Conservation (phyloP, 2,113 vertebrate genomes). For the Labrus mixtus region DNA sequence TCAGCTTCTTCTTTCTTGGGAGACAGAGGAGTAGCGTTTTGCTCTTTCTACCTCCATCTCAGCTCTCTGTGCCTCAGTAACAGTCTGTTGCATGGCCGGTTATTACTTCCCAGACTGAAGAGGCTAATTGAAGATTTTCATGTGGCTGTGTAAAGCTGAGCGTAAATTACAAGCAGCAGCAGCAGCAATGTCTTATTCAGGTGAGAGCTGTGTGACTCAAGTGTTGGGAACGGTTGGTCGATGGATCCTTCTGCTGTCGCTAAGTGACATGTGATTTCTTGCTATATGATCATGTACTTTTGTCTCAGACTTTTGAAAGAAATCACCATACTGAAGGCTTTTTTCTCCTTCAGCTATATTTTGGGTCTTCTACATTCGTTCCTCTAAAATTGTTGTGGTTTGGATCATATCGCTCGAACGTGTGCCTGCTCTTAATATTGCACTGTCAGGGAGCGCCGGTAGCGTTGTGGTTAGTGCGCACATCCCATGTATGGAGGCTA, state of each 20-base stretch:
- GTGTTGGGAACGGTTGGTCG: slow-evolving; percentile 19
- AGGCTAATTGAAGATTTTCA: slow-evolving; percentile 39
- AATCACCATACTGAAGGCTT: neutral
- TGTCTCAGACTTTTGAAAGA: neutral
- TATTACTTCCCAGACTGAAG: slow-evolving; percentile 41
- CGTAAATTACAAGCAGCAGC: slow-evolving; percentile 14
- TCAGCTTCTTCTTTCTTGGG: neutral
- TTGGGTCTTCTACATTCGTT: neutral
- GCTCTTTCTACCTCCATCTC: neutral
- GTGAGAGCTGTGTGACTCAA: slow-evolving; percentile 27
- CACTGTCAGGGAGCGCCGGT: neutral
- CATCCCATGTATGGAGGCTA: too few relatives aligned
- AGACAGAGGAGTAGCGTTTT: neutral
- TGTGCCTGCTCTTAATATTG: slow-evolving; percentile 16
- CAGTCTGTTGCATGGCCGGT: slow-evolving; percentile 10
- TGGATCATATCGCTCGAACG: neutral
- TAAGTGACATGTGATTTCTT: slow-evolving; percentile 5
- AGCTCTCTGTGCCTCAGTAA: slow-evolving; percentile 12
- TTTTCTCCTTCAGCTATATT: neutral
- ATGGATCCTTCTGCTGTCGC: slow-evolving; percentile 13
- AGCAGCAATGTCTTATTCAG: slow-evolving; percentile 23
- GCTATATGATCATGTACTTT: neutral
- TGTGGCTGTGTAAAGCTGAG: slow-evolving; percentile 23
- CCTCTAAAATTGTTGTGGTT: neutral
- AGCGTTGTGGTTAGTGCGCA: too few relatives aligned